Conservation (phyloP, 1,140 invertebrate species). For the Lineus longissimus region DNA sequence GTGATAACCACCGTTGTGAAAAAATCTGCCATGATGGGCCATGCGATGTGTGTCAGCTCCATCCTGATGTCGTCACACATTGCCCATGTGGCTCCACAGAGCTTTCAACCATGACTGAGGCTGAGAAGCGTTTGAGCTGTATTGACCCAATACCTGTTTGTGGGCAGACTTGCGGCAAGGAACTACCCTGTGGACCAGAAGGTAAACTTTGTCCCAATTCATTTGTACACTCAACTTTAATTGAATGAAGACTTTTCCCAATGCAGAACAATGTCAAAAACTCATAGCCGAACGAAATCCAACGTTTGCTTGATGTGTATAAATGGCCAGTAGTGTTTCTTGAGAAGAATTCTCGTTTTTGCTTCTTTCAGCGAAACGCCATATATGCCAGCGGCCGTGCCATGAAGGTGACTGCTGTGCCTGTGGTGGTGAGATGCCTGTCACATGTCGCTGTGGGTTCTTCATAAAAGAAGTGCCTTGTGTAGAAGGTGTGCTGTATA, state of each 20-base stretch:
- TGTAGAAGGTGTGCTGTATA: conserved; percentile 54
- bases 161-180: conserved; percentile 72
- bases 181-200: conserved; percentile 74
- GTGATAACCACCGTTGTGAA: conserved; percentile 52
- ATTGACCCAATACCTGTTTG: conserved; percentile 83
- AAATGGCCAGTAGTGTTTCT: no score
- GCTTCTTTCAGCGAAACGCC: conserved; percentile 59
- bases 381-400: conserved; percentile 71
- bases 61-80: conserved; percentile 58
- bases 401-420: conserved; percentile 78
- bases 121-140: conserved; percentile 61
- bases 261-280: no score
- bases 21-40: conserved; percentile 43
- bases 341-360: no score
- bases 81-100: conserved; percentile 81
- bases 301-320: no score
- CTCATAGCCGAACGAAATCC: no score
- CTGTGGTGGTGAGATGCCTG: conserved; percentile 72
- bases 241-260: no score
- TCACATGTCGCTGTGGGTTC: conserved; percentile 84
- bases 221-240: no score
- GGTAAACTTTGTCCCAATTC: conserved; percentile 50
- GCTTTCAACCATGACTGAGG: conserved; percentile 41
- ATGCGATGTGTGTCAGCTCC: conserved; percentile 38
- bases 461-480: conserved; percentile 72